phyloP scores from a whole-genome alignment of 2,797 vertebrate genomes.

The Saguinus oedipus region DNA sequence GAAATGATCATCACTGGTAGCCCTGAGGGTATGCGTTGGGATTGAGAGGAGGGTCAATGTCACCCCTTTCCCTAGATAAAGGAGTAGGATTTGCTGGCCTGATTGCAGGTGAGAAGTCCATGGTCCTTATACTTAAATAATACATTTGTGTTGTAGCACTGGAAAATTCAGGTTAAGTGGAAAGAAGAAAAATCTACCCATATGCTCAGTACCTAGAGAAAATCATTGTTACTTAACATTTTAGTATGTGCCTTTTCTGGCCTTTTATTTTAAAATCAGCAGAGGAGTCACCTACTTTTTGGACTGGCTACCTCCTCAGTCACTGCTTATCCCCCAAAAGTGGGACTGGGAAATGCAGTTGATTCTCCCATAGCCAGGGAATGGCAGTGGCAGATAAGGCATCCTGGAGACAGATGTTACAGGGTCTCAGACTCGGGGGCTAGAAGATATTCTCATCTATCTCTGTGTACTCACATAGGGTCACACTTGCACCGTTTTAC shows the following conservation, averaged over 20 bases:
- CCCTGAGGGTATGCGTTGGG: neutral
- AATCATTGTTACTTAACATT: neutral
- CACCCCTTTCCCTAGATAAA: neutral
- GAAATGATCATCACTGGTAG: neutral
- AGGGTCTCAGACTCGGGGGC: neutral
- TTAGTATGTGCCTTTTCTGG: constrained; percentile 25
- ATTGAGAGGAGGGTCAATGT: neutral
- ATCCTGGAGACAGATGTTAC: neutral
- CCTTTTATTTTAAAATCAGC: constrained; percentile 30
- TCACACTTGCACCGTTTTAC: constrained; percentile 17
- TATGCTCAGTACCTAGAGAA: constrained; percentile 1
- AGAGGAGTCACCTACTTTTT: neutral
- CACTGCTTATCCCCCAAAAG: neutral
- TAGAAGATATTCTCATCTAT: constrained; percentile 32
- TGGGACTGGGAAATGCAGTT: neutral
- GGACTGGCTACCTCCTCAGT: neutral
- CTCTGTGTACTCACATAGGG: constrained; percentile 28
- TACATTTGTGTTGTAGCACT: neutral
- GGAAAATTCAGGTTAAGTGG: constrained; percentile 19
- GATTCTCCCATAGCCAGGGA: neutral
- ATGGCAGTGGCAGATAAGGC: neutral
- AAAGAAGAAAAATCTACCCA: constrained; percentile 26
- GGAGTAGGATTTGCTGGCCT: neutral
- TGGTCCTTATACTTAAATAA: neutral
- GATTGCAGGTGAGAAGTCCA: neutral